A percentile compares a stretch with the other conserved stretches of the same genome.
Evolutionary conservation across 2,888 invertebrate genomes (phyloP).

Genomic region (Caenorhabditis panamensis): DNA sequence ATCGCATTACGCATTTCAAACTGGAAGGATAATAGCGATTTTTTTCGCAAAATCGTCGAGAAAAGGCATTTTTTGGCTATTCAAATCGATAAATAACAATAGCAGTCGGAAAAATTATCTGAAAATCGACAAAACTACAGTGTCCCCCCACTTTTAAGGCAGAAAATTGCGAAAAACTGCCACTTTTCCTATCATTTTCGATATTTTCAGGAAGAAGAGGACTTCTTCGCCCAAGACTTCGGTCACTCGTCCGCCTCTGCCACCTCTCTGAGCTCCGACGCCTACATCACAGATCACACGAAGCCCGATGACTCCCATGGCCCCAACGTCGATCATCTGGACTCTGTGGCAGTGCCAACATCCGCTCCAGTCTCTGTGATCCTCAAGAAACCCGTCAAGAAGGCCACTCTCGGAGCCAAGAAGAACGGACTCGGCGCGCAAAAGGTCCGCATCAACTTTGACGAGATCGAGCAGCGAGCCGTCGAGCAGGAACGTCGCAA

Average conservation of each 20-base stretch:
- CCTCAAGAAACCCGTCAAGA: slow-evolving; percentile 84
- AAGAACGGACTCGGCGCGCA: slow-evolving; percentile 94
- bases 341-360: slow-evolving; percentile 62
- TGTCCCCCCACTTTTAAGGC: too few relatives aligned
- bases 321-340: slow-evolving; percentile 71
- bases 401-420: slow-evolving; percentile 85
- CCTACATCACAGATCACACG: slow-evolving; percentile 62
- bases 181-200: background rate
- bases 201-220: slow-evolving; percentile 63
- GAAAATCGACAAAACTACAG: too few relatives aligned
- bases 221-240: slow-evolving; percentile 77
- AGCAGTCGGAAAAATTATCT: too few relatives aligned
- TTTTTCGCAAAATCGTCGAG: too few relatives aligned
- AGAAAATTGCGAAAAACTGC: background rate
- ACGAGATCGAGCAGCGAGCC: slow-evolving; percentile 93
- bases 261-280: slow-evolving; percentile 68
- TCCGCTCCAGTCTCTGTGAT: slow-evolving; percentile 83
- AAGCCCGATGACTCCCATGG: slow-evolving; percentile 61
- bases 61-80: too few relatives aligned
- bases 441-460: slow-evolving; percentile 93
- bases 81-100: too few relatives aligned
- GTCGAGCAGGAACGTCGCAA: slow-evolving; percentile 88
- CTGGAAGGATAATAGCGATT: too few relatives aligned
- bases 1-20: too few relatives aligned
- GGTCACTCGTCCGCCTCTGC: slow-evolving; percentile 62